These are phyloP conservation scores for Drosophila limbata DNA, from an alignment of 2,888 invertebrate genomes.

Conservation along the genomic window DNA sequence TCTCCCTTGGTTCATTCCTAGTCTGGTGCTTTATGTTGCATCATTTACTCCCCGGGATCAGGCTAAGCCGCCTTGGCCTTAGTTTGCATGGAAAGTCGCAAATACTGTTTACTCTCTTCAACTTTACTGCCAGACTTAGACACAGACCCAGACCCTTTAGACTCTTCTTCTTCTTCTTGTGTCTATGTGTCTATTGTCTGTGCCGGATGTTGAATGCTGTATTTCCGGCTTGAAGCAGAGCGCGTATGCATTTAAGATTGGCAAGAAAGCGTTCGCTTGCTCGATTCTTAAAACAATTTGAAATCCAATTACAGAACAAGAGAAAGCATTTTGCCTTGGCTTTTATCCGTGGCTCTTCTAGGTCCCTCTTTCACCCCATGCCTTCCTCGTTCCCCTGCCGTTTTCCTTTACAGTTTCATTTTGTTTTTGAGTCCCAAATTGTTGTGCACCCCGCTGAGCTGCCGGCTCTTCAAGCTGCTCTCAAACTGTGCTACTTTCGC, in stretches of 20 bases:
- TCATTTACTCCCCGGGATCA: conserved; percentile 80
- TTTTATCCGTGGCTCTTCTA: conserved; percentile 42
- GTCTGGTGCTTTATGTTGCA: conserved; percentile 57
- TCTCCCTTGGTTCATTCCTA: not conserved
- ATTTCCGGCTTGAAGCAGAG: conserved; percentile 38
- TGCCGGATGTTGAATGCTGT: conserved; percentile 70
- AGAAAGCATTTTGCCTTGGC: conserved; percentile 69
- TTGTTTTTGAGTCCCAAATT: conserved; percentile 68
- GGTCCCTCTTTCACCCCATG: not conserved
- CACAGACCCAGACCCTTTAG: conserved; percentile 1
- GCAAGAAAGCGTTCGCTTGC: conserved; percentile 42
- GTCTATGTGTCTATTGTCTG: conserved; percentile 32
- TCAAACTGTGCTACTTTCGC: conserved; percentile 53
- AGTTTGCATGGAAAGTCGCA: conserved; percentile 59
- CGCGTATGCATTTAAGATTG: conserved; percentile 24
- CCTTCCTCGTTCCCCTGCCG: conserved; percentile 30
- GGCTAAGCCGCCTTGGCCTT: conserved; percentile 56
- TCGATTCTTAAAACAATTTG: conserved; percentile 75
- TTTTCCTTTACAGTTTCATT: conserved; percentile 48
- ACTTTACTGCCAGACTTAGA: conserved; percentile 23
- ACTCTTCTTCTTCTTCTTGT: not conserved
- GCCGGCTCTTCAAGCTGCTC: not conserved
- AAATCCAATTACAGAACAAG: conserved; percentile 78
- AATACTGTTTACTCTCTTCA: conserved; percentile 63
- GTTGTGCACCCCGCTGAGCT: conserved; percentile 60